phyloP scores from a whole-genome alignment of 2,113 vertebrate genomes.

The Entelurus aequoreus region DNA sequence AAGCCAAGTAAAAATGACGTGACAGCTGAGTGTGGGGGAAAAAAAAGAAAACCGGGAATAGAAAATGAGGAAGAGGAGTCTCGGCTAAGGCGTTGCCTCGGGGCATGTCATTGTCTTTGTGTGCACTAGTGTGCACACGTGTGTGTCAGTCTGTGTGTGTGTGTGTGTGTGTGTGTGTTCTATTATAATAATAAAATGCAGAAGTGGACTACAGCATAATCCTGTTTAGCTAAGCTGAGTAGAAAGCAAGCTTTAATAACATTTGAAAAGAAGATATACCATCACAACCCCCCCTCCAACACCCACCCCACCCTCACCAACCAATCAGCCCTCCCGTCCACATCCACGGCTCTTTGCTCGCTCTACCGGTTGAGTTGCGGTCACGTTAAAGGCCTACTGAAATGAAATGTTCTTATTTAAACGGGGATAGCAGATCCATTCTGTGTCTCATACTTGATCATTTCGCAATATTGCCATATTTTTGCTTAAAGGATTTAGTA shows the following conservation, averaged over 20 bases:
- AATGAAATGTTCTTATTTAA: too few relatives aligned
- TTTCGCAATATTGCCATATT: too few relatives aligned
- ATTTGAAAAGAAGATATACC: conserved; percentile 1
- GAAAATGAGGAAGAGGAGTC: conserved; percentile 31
- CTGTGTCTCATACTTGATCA: too few relatives aligned
- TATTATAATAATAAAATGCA: conserved; percentile 6
- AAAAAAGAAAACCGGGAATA: not conserved
- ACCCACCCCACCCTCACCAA: not conserved
- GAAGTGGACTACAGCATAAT: conserved; percentile 12
- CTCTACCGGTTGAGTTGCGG: too few relatives aligned
- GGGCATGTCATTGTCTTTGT: conserved; percentile 36
- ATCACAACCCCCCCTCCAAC: not conserved
- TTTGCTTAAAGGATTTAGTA: too few relatives aligned
- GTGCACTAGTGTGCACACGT: not conserved
- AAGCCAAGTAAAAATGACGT: conserved; percentile 20
- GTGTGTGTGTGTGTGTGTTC: not conserved
- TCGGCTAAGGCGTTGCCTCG: conserved; percentile 35
- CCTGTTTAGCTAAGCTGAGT: conserved; percentile 19
- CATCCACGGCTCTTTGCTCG: too few relatives aligned
- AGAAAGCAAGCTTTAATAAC: conserved; percentile 4
- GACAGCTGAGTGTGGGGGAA: conserved; percentile 1
- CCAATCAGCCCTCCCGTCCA: not conserved
- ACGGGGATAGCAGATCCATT: too few relatives aligned
- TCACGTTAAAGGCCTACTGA: too few relatives aligned
- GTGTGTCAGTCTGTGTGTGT: not conserved